These are phyloP conservation scores for Daubentonia madagascariensis DNA, from an alignment of 2,113 vertebrate genomes.

Conservation along the genomic window DNA sequence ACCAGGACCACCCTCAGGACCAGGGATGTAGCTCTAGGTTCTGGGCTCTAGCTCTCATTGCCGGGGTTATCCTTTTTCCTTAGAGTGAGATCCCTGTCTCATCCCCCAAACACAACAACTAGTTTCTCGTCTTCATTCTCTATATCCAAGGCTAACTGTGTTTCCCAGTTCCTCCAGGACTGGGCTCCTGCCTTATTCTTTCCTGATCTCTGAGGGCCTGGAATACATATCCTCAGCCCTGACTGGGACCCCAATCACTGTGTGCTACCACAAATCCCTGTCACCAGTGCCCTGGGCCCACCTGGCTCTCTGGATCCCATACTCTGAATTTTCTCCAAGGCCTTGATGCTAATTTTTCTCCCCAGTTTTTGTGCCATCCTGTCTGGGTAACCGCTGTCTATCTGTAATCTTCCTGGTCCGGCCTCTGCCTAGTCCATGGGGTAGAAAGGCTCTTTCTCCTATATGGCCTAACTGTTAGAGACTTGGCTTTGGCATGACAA, in stretches of 20 bases:
- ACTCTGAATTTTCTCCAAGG: neutral
- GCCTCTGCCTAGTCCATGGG: too few species aligned
- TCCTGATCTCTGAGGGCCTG: neutral
- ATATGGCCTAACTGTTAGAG: neutral
- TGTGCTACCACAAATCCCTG: neutral
- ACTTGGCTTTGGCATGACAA: neutral
- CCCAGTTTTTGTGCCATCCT: neutral
- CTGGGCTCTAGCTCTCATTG: neutral
- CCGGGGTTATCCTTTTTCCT: neutral
- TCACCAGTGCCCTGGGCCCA: neutral
- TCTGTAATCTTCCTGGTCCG: neutral
- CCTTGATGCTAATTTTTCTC: neutral
- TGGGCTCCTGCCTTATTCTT: neutral
- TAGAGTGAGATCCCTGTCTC: neutral
- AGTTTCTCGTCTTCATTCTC: neutral
- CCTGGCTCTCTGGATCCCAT: neutral
- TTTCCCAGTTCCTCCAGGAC: neutral
- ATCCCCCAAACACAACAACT: neutral
- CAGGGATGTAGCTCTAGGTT: neutral
- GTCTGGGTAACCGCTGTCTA: neutral
- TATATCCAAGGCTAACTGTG: neutral
- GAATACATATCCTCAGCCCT: neutral
- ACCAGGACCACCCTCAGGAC: neutral
- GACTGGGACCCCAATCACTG: neutral
- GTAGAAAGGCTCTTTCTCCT: neutral